Base-by-base conservation (phyloP, 2,797 vertebrate genomes). In the Dicrostonyx torquatus region DNA sequence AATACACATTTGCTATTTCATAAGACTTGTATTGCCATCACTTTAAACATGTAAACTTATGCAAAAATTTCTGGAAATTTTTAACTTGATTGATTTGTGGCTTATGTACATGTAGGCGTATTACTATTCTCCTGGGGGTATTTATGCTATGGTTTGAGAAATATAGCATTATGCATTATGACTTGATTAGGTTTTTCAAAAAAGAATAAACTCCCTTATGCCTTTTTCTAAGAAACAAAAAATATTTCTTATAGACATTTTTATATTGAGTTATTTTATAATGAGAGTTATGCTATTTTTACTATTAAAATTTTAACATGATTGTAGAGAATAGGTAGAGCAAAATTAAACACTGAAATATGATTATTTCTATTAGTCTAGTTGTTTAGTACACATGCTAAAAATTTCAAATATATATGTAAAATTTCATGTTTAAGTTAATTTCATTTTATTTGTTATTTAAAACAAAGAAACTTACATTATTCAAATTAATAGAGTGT, bases 1-100 rank as follows among this genome's bases (percentile, higher is more conserved):
- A 96, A 66, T 73, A 18, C 43, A 93, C 77, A 82, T 24, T 78
- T 89, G 45, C 75, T 94, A 34, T 93, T 87, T 94, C 15, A 66
- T 83, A 89, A 86, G 5, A 43, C n/a, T 40, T 70, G 13, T 82
- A 14, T 87, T 84, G 62, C 10, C 15, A 64, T 37, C 76, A 77
- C 86, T 73, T 87, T 68, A 88, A 89, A 91, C 13, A 15, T 50
- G 18, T 34, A 92, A 93, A 88, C 26, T 73, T 88, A 58, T 14
- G 24, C 87, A 68, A 72, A 89, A 68, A 93, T 85, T 84, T 89
- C 22, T 31, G 31, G 2, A 66, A 91, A 66, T 84, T 82, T 20
- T 88, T 94, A 84, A 84, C 26, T 29, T 82, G 55, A 75, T 77
- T 80, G 78, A 72, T 72, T 55, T 80, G 40, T 88, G 77, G 26